A percentile compares a stretch with the other conserved stretches of the same genome.
Conservation (phyloP, 2,797 vertebrate genomes). For the Dipus sagitta region DNA sequence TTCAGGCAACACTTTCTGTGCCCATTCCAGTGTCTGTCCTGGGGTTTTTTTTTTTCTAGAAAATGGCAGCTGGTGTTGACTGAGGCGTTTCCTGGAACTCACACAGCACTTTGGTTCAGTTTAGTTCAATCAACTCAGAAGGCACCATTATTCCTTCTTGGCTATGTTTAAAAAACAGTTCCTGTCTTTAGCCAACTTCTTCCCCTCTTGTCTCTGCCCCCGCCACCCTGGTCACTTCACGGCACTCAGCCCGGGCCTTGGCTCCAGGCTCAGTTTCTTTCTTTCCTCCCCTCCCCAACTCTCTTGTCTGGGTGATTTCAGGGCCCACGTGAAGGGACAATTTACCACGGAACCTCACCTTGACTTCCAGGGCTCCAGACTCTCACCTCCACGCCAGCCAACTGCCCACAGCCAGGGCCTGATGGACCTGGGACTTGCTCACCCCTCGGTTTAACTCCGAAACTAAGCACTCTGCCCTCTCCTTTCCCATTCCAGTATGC, state of each 20-base stretch:
- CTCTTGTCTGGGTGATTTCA: neutral
- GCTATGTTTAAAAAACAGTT: neutral
- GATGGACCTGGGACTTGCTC: neutral
- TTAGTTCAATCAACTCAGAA: conserved; percentile 23
- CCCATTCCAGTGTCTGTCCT: neutral
- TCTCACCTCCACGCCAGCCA: neutral
- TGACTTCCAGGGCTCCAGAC: neutral
- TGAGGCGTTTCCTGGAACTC: conserved; percentile 48
- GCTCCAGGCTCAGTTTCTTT: neutral
- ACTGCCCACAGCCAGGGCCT: neutral
- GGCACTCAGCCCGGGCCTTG: neutral
- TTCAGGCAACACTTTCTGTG: neutral
- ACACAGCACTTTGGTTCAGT: conserved; percentile 38
- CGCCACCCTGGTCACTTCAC: neutral
- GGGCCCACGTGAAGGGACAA: neutral
- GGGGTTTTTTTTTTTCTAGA: conserved; percentile 36
- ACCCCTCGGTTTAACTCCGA: neutral
- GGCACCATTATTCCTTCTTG: neutral
- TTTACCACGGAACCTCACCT: neutral
- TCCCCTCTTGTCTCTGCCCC: neutral
- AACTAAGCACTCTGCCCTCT: neutral
- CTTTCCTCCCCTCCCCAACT: neutral
- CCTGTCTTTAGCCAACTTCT: neutral
- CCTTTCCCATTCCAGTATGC: neutral
- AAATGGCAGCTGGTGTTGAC: conserved; percentile 59